Conservation (phyloP, 1,140 invertebrate species). For the Drosophila yakuba region DNA sequence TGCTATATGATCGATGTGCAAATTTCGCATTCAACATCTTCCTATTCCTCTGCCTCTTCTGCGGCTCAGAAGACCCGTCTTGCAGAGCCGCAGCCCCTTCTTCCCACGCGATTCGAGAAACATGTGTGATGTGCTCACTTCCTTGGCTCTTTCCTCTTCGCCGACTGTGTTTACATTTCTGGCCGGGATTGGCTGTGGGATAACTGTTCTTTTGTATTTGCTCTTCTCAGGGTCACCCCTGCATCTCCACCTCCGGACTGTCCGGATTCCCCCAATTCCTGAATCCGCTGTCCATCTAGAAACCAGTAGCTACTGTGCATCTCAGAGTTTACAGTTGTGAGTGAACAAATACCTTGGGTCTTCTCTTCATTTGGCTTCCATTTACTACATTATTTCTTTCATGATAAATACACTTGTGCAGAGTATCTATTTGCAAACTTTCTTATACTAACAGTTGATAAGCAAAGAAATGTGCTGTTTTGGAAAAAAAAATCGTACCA, state of each 20-base stretch:
- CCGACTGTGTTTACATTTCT: conserved; percentile 39
- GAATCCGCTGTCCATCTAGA: not conserved
- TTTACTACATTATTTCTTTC: no score
- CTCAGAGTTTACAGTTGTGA: conserved; percentile 2
- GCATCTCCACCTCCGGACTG: not conserved
- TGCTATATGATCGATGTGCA: conserved; percentile 48
- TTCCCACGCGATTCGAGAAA: conserved; percentile 14
- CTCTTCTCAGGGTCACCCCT: conserved; percentile 23
- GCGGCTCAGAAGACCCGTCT: not conserved
- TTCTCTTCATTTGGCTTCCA: no score
- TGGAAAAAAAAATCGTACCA: not conserved
- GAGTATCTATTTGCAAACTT: no score
- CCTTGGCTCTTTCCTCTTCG: conserved; percentile 21
- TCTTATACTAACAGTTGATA: no score
- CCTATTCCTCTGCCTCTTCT: not conserved
- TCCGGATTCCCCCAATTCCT: not conserved
- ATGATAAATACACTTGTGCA: no score
- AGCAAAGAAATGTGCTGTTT: no score
- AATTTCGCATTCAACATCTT: conserved; percentile 14
- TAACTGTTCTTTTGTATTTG: conserved; percentile 60
- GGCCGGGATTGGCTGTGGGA: conserved; percentile 1
- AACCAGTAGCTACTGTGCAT: not conserved
- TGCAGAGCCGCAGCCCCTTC: not conserved
- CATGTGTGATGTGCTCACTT: conserved; percentile 45
- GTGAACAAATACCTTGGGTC: not conserved